These are phyloP conservation scores for Choreutis nemorana DNA, from an alignment of 2,888 invertebrate species.

Conservation along the genomic window DNA sequence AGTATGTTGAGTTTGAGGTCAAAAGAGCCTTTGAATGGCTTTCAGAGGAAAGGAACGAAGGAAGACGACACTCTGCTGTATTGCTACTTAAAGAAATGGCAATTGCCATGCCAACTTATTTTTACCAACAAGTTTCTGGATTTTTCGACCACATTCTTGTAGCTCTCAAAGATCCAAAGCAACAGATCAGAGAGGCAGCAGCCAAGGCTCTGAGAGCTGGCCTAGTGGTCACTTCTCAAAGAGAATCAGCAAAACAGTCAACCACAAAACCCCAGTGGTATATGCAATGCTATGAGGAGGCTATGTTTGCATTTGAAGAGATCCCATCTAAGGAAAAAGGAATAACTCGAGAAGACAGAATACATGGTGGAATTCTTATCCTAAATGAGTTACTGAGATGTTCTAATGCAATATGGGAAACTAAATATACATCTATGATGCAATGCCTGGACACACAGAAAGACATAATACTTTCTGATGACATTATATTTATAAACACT, in stretches of 20 bases:
- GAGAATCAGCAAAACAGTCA: conserved; percentile 94
- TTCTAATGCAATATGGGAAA: conserved; percentile 88
- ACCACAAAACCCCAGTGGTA: conserved; percentile 91
- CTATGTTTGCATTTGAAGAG: conserved; percentile 81
- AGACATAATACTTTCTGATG: conserved; percentile 55
- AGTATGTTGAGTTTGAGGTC: conserved; percentile 98
- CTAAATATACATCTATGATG: conserved; percentile 78
- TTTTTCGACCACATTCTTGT: conserved; percentile 95
- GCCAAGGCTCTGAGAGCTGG: conserved; percentile 95
- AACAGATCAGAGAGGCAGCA: conserved; percentile 90
- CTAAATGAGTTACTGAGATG: conserved; percentile 93
- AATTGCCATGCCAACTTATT: conserved; percentile 95
- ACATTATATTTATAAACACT: conserved; percentile 66
- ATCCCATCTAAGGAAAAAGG: conserved; percentile 73
- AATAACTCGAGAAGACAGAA: conserved; percentile 85
- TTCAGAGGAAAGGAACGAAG: conserved; percentile 88
- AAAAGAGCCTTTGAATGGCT: conserved; percentile 97
- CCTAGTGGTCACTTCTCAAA: conserved; percentile 91
- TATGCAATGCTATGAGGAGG: conserved; percentile 92
- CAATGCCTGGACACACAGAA: conserved; percentile 59
- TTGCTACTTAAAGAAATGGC: conserved; percentile 93
- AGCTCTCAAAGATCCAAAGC: conserved; percentile 90
- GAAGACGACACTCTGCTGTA: conserved; percentile 91
- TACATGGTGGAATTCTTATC: conserved; percentile 92
- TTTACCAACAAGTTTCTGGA: conserved; percentile 92